These are phyloP conservation scores for Motacilla tschutschensis DNA, from an alignment of 2,113 vertebrate genomes.

Conservation along the genomic window DNA sequence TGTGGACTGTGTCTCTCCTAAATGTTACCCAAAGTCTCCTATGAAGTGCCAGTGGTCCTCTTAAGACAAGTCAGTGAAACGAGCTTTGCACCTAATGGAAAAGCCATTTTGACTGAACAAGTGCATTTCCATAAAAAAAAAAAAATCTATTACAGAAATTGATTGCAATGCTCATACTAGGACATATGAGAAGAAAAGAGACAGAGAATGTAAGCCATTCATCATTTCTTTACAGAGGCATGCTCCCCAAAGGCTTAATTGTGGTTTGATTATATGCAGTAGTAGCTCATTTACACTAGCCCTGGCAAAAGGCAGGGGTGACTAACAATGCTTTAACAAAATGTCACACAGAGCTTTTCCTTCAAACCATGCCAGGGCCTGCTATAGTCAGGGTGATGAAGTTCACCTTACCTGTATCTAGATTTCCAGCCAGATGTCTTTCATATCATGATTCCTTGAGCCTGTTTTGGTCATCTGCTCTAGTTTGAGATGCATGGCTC, in stretches of 20 bases:
- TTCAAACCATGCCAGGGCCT: background rate
- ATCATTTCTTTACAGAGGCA: background rate
- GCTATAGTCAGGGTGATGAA: background rate
- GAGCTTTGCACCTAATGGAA: background rate
- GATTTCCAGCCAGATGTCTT: background rate
- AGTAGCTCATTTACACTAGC: background rate
- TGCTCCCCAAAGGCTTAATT: background rate
- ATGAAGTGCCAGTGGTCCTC: background rate
- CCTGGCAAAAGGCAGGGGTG: background rate
- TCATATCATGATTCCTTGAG: background rate
- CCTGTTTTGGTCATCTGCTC: background rate
- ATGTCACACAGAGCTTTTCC: background rate
- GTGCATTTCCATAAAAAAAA: background rate
- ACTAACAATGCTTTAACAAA: background rate
- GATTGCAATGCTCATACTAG: background rate
- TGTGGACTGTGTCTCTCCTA: background rate
- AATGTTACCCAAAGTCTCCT: background rate
- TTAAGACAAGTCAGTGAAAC: background rate
- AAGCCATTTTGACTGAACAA: background rate
- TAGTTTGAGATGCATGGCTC: fast-evolving
- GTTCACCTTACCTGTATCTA: background rate
- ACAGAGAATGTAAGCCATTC: background rate
- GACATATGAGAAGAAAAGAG: background rate
- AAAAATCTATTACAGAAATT: background rate
- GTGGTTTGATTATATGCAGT: background rate